phyloP scores from a whole-genome alignment of 2,888 invertebrate species.

The Ditula angustiorana region DNA sequence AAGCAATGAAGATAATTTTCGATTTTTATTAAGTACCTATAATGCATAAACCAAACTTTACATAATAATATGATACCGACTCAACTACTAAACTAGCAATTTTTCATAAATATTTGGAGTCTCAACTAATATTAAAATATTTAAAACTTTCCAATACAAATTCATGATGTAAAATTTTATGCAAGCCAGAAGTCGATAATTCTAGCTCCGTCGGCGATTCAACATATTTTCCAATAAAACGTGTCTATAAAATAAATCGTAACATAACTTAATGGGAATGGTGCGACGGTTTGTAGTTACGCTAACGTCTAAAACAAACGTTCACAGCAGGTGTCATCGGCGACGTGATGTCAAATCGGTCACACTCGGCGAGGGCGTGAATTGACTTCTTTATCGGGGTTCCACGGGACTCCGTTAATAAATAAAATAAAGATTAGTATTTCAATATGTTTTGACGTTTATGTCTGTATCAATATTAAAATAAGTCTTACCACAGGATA shows the following conservation, averaged over 20 bases:
- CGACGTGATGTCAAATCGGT: slow-evolving; percentile 66
- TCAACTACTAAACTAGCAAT: background rate
- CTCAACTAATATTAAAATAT: background rate
- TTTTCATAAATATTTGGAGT: background rate
- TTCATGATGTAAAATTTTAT: slow-evolving; percentile 6
- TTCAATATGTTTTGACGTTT: slow-evolving; percentile 18
- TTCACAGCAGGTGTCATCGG: slow-evolving; percentile 69
- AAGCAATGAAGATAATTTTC: too few species aligned
- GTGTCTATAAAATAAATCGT: slow-evolving; percentile 26
- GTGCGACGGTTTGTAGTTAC: slow-evolving; percentile 30
- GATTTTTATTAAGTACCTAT: too few species aligned
- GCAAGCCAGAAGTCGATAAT: slow-evolving; percentile 23
- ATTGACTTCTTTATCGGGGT: slow-evolving; percentile 63
- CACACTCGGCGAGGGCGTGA: slow-evolving; percentile 59
- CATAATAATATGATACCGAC: too few species aligned
- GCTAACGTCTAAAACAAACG: slow-evolving; percentile 59
- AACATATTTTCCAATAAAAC: slow-evolving; percentile 21
- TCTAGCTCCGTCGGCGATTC: slow-evolving; percentile 5
- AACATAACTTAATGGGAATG: slow-evolving; percentile 5
- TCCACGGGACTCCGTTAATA: slow-evolving; percentile 44
- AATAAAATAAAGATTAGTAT: slow-evolving; percentile 10
- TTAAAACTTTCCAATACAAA: background rate
- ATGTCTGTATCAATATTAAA: slow-evolving; percentile 15
- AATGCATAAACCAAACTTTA: too few species aligned
- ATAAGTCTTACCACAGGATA: background rate